Percentiles rank a stretch among this genome's conserved stretches.
Evolutionary conservation across 2,888 invertebrate genomes (phyloP).

Genomic region (Exocentrus adspersus): DNA sequence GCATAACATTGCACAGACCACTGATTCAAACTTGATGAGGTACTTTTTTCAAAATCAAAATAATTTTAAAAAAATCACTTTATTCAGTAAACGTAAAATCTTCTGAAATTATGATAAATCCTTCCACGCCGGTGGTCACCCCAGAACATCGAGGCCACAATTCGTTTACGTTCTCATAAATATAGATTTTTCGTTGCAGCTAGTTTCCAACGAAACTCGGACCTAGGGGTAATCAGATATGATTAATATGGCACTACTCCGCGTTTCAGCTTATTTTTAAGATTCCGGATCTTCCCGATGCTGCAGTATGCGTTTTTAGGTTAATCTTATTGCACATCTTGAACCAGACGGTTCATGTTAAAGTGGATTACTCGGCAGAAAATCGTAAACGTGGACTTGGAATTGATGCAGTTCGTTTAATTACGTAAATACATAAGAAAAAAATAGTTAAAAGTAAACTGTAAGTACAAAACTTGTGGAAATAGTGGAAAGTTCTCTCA

Average conservation of each 20-base stretch:
- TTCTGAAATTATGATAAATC: constrained; percentile 30
- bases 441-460: too few relatives aligned
- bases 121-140: constrained; percentile 36
- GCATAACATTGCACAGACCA: neutral
- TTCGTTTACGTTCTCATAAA: constrained; percentile 34
- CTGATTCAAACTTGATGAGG: neutral
- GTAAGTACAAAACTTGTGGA: too few relatives aligned
- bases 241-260: constrained; percentile 2
- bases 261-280: neutral
- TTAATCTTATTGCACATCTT: neutral
- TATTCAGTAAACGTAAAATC: neutral
- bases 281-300: neutral
- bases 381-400: neutral
- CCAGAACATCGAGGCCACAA: constrained; percentile 27
- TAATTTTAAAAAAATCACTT: neutral
- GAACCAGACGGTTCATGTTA: neutral
- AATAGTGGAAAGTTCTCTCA: too few relatives aligned
- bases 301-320: neutral
- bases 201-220: neutral
- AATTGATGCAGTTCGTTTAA: neutral
- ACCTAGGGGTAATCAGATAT: neutral
- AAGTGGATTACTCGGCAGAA: neutral
- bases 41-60: neutral
- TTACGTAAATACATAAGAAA: too few relatives aligned
- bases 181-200: constrained; percentile 28